phyloP scores from a whole-genome alignment of 2,113 vertebrate species.

The Sapajus apella region DNA sequence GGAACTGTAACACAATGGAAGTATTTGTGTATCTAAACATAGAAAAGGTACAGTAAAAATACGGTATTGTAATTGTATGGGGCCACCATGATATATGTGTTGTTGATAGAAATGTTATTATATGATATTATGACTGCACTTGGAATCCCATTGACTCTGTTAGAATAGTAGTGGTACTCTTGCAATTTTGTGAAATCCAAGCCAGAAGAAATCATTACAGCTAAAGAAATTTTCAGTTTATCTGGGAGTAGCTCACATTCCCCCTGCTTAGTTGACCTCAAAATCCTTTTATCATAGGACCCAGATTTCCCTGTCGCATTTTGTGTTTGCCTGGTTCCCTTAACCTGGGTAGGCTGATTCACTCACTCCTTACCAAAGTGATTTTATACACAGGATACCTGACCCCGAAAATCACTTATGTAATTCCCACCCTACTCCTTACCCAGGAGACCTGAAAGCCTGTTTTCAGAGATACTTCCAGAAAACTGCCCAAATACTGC shows the following conservation, averaged over 20 bases:
- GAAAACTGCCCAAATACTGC: neutral
- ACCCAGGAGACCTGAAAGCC: neutral
- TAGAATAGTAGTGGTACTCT: neutral
- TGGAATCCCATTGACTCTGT: neutral
- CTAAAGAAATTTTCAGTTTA: neutral
- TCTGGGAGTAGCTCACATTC: neutral
- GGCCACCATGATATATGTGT: neutral
- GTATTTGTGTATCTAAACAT: neutral
- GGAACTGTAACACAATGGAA: neutral
- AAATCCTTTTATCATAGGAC: neutral
- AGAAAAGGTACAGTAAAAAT: neutral
- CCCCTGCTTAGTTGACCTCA: neutral
- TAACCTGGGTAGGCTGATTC: neutral
- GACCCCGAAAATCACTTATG: neutral
- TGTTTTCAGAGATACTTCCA: slow-evolving; percentile 6
- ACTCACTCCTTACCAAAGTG: neutral
- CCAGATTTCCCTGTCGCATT: neutral
- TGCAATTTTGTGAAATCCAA: slow-evolving; percentile 18
- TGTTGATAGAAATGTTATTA: neutral
- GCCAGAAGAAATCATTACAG: neutral
- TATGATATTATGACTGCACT: neutral
- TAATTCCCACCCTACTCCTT: neutral
- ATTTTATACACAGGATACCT: neutral
- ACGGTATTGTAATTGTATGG: neutral
- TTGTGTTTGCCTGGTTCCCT: neutral